Conservation (phyloP, 2,797 vertebrate genomes). For the Pterois miles region DNA sequence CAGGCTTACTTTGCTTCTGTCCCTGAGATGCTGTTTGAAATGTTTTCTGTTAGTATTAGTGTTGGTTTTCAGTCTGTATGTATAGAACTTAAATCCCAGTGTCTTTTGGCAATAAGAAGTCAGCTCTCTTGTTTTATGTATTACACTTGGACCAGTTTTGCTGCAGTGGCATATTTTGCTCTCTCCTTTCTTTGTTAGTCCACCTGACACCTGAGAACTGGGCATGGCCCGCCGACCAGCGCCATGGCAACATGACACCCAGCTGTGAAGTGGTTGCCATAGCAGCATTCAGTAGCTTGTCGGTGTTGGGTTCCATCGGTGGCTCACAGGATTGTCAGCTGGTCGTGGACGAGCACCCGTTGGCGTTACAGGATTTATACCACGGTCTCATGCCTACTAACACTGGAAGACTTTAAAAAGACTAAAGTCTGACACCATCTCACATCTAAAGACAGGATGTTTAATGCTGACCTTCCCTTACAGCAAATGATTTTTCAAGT, state of each 20-base stretch:
- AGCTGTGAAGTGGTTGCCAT: conserved; percentile 53
- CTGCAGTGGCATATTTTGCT: conserved; percentile 6
- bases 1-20: neutral
- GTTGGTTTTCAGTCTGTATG: neutral
- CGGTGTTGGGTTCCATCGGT: conserved; percentile 54
- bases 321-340: conserved; percentile 20
- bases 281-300: conserved; percentile 13
- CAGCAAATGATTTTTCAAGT: no score
- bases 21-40: neutral
- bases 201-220: conserved; percentile 65
- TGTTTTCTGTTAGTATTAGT: neutral
- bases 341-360: neutral
- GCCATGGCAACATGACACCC: conserved; percentile 63
- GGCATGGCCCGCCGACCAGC: conserved; percentile 19
- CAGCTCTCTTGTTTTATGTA: neutral
- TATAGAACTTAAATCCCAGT: neutral
- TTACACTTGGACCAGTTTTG: neutral
- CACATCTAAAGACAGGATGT: neutral
- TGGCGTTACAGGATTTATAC: neutral
- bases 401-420: neutral
- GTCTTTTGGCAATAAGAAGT: neutral
- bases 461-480: no score
- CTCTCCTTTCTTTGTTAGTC: conserved; percentile 24
- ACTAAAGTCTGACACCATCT: neutral
- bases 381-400: neutral